Evolutionary conservation across 1,140 invertebrate genomes (phyloP).

Genomic region (Acyrthosiphon pisum): DNA sequence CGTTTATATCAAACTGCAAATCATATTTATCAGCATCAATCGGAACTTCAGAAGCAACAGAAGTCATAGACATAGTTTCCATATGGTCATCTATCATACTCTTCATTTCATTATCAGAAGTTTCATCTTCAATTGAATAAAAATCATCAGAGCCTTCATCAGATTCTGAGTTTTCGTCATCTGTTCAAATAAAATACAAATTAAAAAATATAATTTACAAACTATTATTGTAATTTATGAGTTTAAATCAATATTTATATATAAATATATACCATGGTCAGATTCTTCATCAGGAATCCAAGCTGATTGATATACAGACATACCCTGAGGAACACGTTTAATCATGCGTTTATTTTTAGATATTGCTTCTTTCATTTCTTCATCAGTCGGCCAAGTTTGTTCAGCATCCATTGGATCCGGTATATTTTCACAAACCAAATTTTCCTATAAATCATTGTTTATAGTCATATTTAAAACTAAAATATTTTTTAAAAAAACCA

Average conservation of each 20-base stretch:
- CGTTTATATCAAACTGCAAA: conserved; percentile 74
- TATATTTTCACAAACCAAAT: conserved; percentile 79
- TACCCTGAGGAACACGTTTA: conserved; percentile 90
- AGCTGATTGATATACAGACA: conserved; percentile 94
- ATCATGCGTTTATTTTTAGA: conserved; percentile 68
- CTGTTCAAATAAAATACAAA: conserved; percentile 28
- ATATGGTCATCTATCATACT: conserved; percentile 60
- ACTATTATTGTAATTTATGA: background rate
- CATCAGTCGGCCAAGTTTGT: conserved; percentile 94
- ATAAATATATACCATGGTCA: conserved; percentile 61
- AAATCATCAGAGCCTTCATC: conserved; percentile 23
- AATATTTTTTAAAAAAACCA: conserved; percentile 8
- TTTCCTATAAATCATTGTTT: conserved; percentile 67
- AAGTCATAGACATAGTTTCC: conserved; percentile 61
- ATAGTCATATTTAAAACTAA: conserved; percentile 39
- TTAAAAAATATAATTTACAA: background rate
- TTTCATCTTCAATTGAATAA: conserved; percentile 70
- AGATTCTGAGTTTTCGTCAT: conserved; percentile 3
- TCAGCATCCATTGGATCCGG: conserved; percentile 93
- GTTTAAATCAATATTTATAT: conserved; percentile 24
- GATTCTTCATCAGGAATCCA: conserved; percentile 86
- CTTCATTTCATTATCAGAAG: conserved; percentile 61
- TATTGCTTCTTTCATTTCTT: conserved; percentile 81
- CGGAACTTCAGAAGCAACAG: conserved; percentile 63
- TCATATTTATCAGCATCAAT: conserved; percentile 62